These are phyloP conservation scores for Cerastis rubricosa DNA, from an alignment of 2,888 invertebrate genomes.

Conservation along the genomic window DNA sequence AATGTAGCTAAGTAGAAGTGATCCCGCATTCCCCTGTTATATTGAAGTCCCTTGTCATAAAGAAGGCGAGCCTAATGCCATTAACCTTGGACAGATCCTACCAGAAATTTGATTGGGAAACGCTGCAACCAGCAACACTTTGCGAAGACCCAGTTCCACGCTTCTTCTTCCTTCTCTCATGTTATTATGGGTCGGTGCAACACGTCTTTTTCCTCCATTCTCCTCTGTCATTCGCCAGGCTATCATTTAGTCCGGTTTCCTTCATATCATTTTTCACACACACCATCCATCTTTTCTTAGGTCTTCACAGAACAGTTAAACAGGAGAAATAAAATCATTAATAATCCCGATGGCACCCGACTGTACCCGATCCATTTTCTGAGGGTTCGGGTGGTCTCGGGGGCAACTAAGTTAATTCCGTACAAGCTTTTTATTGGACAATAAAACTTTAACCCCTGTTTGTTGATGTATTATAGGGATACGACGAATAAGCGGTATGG, in stretches of 20 bases:
- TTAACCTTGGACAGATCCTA: not conserved
- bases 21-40: not conserved
- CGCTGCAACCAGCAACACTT: not conserved
- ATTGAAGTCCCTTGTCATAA: not conserved
- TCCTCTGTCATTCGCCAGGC: too few species aligned
- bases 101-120: not conserved
- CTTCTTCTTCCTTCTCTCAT: too few species aligned
- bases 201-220: too few species aligned
- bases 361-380: constrained; percentile 51
- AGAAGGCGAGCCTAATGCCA: not conserved
- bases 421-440: constrained; percentile 59
- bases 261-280: too few species aligned
- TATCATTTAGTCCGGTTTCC: too few species aligned
- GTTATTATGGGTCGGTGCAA: too few species aligned
- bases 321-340: not conserved
- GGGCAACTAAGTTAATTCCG: constrained; percentile 59
- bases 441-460: constrained; percentile 63
- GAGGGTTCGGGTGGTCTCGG: constrained; percentile 66
- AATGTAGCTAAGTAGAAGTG: not conserved
- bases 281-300: too few species aligned
- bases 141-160: not conserved
- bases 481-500: constrained; percentile 6
- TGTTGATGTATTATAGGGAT: constrained; percentile 34
- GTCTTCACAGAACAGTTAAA: too few species aligned
- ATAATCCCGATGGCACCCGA: constrained; percentile 17